These are phyloP conservation scores for Crotophaga sulcirostris DNA, from an alignment of 2,113 vertebrate genomes.

Conservation along the genomic window DNA sequence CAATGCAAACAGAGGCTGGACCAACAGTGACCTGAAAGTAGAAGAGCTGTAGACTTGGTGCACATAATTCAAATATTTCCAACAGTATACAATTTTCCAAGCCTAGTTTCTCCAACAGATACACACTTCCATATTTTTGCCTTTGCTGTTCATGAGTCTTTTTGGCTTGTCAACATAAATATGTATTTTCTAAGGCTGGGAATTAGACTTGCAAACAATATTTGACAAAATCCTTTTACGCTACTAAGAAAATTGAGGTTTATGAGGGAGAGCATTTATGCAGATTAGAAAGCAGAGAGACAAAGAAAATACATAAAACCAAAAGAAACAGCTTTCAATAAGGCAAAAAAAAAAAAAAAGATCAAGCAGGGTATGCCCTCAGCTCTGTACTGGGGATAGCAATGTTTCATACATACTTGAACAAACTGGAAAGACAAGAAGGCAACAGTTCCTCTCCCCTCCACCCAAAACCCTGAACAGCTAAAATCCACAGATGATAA, in stretches of 20 bases:
- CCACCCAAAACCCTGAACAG: background rate
- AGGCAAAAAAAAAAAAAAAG: background rate
- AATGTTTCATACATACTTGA: background rate
- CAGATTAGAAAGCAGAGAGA: background rate
- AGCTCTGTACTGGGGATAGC: background rate
- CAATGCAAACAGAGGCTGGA: background rate
- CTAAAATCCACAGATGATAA: conserved; percentile 2
- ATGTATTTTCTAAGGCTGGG: background rate
- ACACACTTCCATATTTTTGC: background rate
- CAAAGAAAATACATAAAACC: background rate
- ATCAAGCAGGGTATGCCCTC: background rate
- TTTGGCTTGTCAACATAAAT: background rate
- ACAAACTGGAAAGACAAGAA: background rate
- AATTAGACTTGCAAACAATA: background rate
- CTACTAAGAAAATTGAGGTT: background rate
- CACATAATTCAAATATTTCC: background rate
- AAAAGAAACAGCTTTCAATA: background rate
- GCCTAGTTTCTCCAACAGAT: background rate
- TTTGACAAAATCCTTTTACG: background rate
- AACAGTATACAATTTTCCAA: background rate
- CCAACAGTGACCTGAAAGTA: background rate
- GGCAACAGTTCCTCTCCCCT: background rate
- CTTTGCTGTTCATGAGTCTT: background rate
- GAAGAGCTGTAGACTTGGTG: background rate
- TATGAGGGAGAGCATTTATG: background rate